Base-by-base conservation (phyloP, 2,888 invertebrate genomes). In the Temnothorax rugatulus region DNA sequence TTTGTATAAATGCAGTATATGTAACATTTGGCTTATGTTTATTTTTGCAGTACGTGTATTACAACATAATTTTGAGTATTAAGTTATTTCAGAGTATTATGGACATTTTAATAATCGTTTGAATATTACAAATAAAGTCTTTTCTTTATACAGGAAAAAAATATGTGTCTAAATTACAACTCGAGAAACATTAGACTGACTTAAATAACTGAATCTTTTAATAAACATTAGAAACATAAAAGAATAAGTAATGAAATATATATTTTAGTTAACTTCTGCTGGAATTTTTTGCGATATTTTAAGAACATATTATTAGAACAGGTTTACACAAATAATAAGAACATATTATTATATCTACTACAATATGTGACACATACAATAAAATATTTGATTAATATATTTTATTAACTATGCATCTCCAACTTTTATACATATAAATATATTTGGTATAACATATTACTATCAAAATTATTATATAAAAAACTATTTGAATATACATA, bases 301-400 rank as follows among this genome's bases (percentile, higher is more conserved):
- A 38, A 41, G 11, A 57, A 41, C 7, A 38, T 50, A 50, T 29
- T 29, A 29, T 29, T 3, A 71, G 7, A 73, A 41, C 41, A 25
- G 41, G 5, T 34, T 34, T 29, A 18, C 15, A 38, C 25, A 41
- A 57, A 0, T 54, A 54, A 34, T 38, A 3, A 29, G 29, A 29
- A 29, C 29, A 71, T 34, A 34, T 34, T 34, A 34, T 44, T 15
- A 18, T 11, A 11, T 15, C 0, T 41, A 50, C 21, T n/a, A 76
- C 9, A 61, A 63, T 63, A 38, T 76, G 13, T 47, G 63, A 75
- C 15, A 44, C n/a, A 50, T 50, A 21, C n/a, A 47, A 61, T 57
- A 57, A 64, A 54, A 71, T 73, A 54, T 44, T 76, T 18, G 44
- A 64, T 63, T 54, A 66, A 68, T 82, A 74, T 84, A 63, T 69